Base-by-base conservation (phyloP, 2,797 vertebrate species). In the Australoheros facetus region DNA sequence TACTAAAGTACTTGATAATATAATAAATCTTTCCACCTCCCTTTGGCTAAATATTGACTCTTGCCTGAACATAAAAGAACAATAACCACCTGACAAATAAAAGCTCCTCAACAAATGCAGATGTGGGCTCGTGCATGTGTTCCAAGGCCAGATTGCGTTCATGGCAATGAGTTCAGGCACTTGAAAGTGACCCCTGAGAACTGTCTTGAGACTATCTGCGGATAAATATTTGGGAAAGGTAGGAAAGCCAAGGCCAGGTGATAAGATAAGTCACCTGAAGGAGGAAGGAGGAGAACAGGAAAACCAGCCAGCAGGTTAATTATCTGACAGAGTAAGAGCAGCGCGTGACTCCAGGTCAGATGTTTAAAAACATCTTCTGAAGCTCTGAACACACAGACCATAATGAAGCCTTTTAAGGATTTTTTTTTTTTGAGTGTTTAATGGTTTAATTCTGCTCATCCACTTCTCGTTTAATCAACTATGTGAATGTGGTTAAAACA, bases 221-320 rank as follows among this genome's bases (percentile, higher is more conserved):
- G 79, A 81, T 82, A 88, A 92, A 94, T 92, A 92, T 93, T 91
- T 92, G 90, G 89, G 81, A 75, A 88, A 79, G 88, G 89, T 14
- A 80, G 71, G 80, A 77, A 56, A 84, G 85, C 85, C 81, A 62
- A 90, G 88, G 87, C 84, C 86, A 79, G 87, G 80, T 58, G 91
- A 93, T 92, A 87, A 93, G 90, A 90, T 88, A 88, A 87, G 87
- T 79, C 60, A 82, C 77, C 82, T 81, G 81, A 53, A 87, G 85
- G 90, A 85, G 85, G 85, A 85, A 86, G 87, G 84, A 83, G 82
- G 55, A 28, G 75, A 83, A 83, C 66, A 51, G 76, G 81, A 83
- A 84, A 84, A 73, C 26, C 64, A 82, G 83, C 13, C 60, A n/a
- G 79, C 85, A 19, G 77, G 84, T 91, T 79, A 87, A 85, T 89